A percentile compares a stretch with the other conserved stretches of the same genome.
These are phyloP conservation scores for Ceramica pisi DNA, from an alignment of 2,888 invertebrate genomes.

Conservation along the genomic window DNA sequence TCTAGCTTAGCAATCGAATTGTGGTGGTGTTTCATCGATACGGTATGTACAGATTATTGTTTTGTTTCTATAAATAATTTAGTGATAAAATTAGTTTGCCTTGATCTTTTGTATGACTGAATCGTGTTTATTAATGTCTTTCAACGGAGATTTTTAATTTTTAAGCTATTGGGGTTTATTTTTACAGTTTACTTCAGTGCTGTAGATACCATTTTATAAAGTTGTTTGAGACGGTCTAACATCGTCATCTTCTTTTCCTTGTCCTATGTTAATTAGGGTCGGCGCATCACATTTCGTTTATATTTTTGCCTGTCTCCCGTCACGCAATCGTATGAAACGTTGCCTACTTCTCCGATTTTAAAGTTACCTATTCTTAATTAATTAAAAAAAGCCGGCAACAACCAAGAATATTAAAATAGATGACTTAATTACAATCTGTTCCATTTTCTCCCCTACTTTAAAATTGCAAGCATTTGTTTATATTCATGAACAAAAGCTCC, in stretches of 20 bases:
- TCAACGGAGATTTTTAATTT: not conserved
- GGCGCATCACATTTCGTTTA: no score
- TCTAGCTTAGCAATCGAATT: slow-evolving; percentile 57
- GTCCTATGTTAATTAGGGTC: not conserved
- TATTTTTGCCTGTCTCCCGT: not conserved
- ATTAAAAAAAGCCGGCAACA: not conserved
- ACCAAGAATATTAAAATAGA: not conserved
- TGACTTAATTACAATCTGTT: not conserved
- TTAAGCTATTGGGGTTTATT: not conserved
- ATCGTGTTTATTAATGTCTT: not conserved
- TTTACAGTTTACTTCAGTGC: not conserved
- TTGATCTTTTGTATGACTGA: slow-evolving; percentile 17
- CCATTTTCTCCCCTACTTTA: not conserved
- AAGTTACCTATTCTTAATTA: not conserved
- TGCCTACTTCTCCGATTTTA: not conserved
- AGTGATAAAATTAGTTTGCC: slow-evolving; percentile 37
- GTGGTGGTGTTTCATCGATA: slow-evolving; percentile 41
- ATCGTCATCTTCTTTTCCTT: not conserved
- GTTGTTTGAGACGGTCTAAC: no score
- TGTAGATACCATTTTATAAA: not conserved
- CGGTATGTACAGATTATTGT: slow-evolving; percentile 51
- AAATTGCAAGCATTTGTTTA: slow-evolving; percentile 8
- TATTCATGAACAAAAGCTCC: slow-evolving; percentile 27
- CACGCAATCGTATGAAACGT: not conserved
- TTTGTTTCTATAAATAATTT: slow-evolving; percentile 37